These are phyloP conservation scores for Ceratina australensis DNA, from an alignment of 1,140 invertebrate genomes.

Conservation along the genomic window DNA sequence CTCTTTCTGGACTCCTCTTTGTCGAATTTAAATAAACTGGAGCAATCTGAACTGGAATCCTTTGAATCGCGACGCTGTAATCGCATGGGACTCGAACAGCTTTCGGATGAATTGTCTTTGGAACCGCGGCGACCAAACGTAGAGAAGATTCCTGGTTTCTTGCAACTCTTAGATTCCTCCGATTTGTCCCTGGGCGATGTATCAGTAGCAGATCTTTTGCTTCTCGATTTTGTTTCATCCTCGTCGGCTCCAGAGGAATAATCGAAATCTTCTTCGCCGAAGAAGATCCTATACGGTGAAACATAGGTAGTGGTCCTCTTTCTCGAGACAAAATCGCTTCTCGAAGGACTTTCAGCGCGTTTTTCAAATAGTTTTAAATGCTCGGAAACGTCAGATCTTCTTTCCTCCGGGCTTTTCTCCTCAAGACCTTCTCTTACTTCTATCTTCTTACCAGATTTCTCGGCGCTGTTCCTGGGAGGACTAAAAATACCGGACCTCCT, in stretches of 20 bases:
- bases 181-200: not conserved
- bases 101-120: not conserved
- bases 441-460: not conserved
- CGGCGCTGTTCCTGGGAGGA: not conserved
- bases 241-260: not conserved
- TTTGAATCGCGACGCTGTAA: not conserved
- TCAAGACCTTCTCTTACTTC: not conserved
- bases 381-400: no score
- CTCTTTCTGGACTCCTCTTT: not conserved
- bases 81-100: not conserved
- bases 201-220: not conserved
- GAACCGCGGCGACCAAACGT: not conserved
- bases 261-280: not conserved
- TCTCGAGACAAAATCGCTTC: not conserved
- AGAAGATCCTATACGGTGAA: not conserved
- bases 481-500: not conserved
- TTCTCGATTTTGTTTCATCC: not conserved
- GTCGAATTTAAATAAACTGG: not conserved
- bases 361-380: not conserved
- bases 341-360: not conserved
- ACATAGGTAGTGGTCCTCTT: not conserved
- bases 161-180: not conserved
- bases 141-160: not conserved
- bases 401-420: not conserved
- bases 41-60: not conserved